A percentile compares a stretch with the other conserved stretches of the same genome.
phyloP scores from a whole-genome alignment of 1,140 invertebrate genomes.

The Papilio machaon region DNA sequence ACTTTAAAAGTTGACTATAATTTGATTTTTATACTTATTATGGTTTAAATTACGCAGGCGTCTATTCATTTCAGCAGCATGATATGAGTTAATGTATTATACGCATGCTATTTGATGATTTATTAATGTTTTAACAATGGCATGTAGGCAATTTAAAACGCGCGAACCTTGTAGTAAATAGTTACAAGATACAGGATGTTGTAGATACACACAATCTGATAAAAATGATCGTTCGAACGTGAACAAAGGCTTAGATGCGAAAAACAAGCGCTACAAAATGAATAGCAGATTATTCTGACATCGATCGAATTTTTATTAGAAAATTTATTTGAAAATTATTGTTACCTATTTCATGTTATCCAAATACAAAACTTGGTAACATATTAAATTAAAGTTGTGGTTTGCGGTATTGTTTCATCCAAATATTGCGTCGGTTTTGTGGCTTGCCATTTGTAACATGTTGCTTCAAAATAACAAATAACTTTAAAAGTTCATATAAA shows the following conservation, averaged over 20 bases:
- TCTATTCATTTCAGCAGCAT: background rate
- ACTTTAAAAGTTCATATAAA: background rate
- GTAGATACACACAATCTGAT: background rate
- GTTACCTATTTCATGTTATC: background rate
- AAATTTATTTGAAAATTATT: background rate
- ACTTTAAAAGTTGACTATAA: no score
- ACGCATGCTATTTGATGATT: background rate
- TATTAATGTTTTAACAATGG: background rate
- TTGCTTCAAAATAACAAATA: background rate
- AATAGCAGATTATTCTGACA: slow-evolving; percentile 1
- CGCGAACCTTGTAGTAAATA: background rate
- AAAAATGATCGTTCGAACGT: background rate
- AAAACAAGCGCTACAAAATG: slow-evolving; percentile 1
- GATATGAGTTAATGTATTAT: background rate
- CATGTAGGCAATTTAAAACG: background rate
- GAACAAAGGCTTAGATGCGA: background rate
- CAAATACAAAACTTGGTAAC: background rate
- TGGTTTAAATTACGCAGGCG: background rate
- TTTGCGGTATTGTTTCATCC: background rate
- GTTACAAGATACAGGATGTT: slow-evolving; percentile 1
- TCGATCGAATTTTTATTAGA: slow-evolving; percentile 6
- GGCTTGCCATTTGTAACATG: background rate
- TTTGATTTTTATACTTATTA: background rate
- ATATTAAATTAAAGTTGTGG: slow-evolving; percentile 1
- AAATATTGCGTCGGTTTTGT: background rate